Evolutionary conservation across 2,113 vertebrate genomes (phyloP).

Genomic region (Eulemur macaco): DNA sequence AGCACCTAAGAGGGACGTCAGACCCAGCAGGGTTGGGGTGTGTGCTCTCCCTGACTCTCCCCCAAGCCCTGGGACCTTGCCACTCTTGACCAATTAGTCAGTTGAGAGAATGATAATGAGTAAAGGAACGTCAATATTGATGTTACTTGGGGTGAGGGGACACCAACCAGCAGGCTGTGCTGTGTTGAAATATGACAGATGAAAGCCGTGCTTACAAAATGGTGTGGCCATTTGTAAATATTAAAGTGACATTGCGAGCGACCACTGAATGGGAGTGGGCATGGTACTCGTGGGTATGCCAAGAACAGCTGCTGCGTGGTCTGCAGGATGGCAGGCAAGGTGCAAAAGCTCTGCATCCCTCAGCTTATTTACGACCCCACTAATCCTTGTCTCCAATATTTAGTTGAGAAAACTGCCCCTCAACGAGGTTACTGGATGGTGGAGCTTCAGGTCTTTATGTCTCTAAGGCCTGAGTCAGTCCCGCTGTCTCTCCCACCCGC

Average conservation of each 20-base stretch:
- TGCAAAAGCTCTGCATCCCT: not conserved
- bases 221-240: not conserved
- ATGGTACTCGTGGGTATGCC: not conserved
- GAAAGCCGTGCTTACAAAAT: not conserved
- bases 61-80: not conserved
- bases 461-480: not conserved
- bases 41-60: not conserved
- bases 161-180: not conserved
- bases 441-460: not conserved
- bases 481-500: too few relatives aligned
- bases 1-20: fast-evolving
- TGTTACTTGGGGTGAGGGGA: not conserved
- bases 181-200: not conserved
- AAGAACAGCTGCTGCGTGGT: not conserved
- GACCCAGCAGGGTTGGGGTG: not conserved
- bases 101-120: not conserved
- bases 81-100: not conserved
- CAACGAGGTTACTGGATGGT: not conserved
- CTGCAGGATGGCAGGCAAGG: not conserved
- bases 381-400: not conserved
- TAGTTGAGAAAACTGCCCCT: not conserved
- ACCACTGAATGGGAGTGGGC: not conserved
- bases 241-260: not conserved
- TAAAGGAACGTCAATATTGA: not conserved
- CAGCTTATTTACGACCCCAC: not conserved